Conservation (phyloP, 2,113 vertebrate species). For the Chrysemys picta region DNA sequence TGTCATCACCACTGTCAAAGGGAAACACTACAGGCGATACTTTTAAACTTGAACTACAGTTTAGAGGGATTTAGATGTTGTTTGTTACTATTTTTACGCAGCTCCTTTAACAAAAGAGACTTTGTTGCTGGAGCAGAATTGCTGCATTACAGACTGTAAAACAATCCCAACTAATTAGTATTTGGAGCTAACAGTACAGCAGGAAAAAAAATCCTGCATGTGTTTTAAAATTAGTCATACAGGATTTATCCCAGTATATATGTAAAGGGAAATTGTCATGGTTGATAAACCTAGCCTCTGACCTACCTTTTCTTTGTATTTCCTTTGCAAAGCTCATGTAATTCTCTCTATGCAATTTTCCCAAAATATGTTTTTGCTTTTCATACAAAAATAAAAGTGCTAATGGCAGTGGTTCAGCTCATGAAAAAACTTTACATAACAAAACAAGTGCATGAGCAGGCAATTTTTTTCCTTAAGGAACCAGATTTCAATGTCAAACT, state of each 20-base stretch:
- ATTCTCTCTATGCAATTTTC: neutral
- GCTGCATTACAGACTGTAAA: conserved; percentile 46
- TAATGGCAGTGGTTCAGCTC: conserved; percentile 38
- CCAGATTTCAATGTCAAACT: conserved; percentile 35
- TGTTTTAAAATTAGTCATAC: conserved; percentile 1
- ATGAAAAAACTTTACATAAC: conserved; percentile 33
- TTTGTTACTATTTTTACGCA: conserved; percentile 64
- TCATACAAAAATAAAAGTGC: neutral
- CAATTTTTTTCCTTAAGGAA: neutral
- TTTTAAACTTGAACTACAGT: conserved; percentile 42
- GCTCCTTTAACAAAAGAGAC: conserved; percentile 44
- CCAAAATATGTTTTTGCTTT: conserved; percentile 56
- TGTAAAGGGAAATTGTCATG: neutral
- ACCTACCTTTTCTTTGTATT: neutral
- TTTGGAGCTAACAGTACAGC: conserved; percentile 14
- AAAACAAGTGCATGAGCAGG: conserved; percentile 7
- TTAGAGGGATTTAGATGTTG: conserved; percentile 36
- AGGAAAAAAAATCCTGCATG: neutral
- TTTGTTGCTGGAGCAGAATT: conserved; percentile 19
- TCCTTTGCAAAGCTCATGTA: neutral
- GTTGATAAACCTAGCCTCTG: neutral
- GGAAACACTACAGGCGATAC: conserved; percentile 36
- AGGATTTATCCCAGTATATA: conserved; percentile 28
- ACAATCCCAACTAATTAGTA: conserved; percentile 40
- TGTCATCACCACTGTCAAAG: conserved; percentile 52